A percentile compares a stretch with the other conserved stretches of the same genome.
phyloP scores from a whole-genome alignment of 2,888 invertebrate species.

The Allacma fusca region DNA sequence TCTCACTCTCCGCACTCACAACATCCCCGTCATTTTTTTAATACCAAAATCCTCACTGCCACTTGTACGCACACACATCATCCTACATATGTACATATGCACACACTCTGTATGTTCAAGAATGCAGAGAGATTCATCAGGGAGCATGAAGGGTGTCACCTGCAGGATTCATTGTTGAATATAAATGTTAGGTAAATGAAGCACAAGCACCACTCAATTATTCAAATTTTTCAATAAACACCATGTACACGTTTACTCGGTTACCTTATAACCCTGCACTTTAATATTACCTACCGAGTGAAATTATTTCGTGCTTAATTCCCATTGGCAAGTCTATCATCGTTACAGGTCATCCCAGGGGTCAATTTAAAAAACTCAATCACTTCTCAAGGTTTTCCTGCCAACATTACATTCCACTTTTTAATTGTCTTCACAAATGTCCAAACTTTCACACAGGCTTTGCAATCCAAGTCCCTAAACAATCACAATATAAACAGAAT shows the following conservation, averaged over 20 bases:
- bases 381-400: neutral
- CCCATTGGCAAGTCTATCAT: neutral
- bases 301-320: too few species aligned
- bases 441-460: neutral
- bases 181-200: constrained; percentile 1
- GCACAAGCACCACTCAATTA: constrained; percentile 1
- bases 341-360: neutral
- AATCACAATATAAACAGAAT: neutral
- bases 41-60: neutral
- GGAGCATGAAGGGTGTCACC: constrained; percentile 5
- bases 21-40: neutral
- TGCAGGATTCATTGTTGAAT: neutral
- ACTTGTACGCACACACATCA: too few species aligned
- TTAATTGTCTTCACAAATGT: neutral
- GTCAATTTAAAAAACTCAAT: neutral
- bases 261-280: too few species aligned
- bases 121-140: neutral
- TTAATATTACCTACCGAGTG: too few species aligned
- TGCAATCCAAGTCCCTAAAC: neutral
- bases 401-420: too few species aligned
- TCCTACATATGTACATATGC: too few species aligned
- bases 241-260: too few species aligned
- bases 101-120: neutral
- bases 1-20: neutral
- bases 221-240: constrained; percentile 4